A percentile compares a stretch with the other conserved stretches of the same genome.
These are phyloP conservation scores for Drosophila equinoxialis DNA, from an alignment of 1,140 invertebrate species.

Conservation along the genomic window DNA sequence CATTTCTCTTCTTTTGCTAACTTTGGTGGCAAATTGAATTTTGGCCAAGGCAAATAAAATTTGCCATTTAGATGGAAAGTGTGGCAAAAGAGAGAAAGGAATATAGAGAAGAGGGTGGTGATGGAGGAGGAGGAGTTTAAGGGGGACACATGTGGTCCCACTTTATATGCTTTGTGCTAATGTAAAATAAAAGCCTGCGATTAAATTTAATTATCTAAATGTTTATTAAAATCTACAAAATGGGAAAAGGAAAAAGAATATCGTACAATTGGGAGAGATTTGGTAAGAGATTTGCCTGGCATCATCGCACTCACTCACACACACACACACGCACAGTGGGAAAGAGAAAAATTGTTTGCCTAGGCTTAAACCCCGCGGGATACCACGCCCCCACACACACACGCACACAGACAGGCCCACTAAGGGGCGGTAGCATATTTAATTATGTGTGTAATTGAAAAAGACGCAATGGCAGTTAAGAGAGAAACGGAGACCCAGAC, in stretches of 20 bases:
- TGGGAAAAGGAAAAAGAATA: constrained; percentile 49
- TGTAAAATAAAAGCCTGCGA: constrained; percentile 72
- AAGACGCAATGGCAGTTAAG: constrained; percentile 75
- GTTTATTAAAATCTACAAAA: constrained; percentile 77
- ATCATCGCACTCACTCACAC: constrained; percentile 17
- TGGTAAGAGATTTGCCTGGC: constrained; percentile 44
- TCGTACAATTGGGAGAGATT: constrained; percentile 74
- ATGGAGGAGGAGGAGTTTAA: not conserved
- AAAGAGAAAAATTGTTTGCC: constrained; percentile 29
- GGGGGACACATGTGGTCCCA: constrained; percentile 37
- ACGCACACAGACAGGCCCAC: not conserved
- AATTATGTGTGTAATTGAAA: constrained; percentile 81
- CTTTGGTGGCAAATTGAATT: constrained; percentile 69
- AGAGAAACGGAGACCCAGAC: constrained; percentile 38
- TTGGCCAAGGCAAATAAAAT: constrained; percentile 70
- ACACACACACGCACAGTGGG: constrained; percentile 8
- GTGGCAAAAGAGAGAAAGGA: not conserved
- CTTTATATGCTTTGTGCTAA: constrained; percentile 48
- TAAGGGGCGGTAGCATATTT: constrained; percentile 61
- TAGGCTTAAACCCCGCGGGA: constrained; percentile 40
- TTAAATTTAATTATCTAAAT: constrained; percentile 75
- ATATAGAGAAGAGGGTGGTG: not conserved
- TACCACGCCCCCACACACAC: constrained; percentile 29
- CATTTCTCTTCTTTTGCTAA: constrained; percentile 14
- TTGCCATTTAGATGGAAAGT: constrained; percentile 38